phyloP scores from a whole-genome alignment of 2,888 invertebrate genomes.

The Cordilura impudica region DNA sequence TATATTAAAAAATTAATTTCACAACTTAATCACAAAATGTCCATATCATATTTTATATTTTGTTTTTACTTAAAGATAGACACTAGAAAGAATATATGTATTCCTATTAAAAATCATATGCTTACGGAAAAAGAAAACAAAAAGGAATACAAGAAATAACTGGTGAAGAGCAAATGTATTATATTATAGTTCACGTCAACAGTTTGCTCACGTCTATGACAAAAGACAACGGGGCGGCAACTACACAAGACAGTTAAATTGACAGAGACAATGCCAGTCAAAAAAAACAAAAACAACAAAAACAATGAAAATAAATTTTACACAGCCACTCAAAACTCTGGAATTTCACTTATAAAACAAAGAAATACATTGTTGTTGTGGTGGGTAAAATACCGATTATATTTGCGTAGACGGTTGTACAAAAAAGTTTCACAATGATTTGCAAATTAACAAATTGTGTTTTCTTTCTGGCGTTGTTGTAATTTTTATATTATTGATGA shows the following conservation, averaged over 20 bases:
- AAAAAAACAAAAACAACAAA: slow-evolving; percentile 31
- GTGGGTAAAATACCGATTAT: neutral
- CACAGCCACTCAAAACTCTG: slow-evolving; percentile 3
- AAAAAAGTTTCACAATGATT: slow-evolving; percentile 42
- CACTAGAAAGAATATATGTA: neutral
- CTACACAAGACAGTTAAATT: slow-evolving; percentile 45
- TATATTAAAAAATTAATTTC: neutral
- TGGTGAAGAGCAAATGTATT: neutral
- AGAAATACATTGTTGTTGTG: neutral
- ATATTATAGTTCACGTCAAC: slow-evolving; percentile 16
- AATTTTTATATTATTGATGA: neutral
- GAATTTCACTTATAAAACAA: neutral
- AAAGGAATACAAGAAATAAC: neutral
- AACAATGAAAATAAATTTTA: slow-evolving; percentile 37
- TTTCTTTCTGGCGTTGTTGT: neutral
- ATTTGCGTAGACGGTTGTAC: neutral
- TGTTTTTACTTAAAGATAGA: neutral
- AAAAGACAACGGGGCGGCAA: slow-evolving; percentile 5
- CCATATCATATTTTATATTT: neutral
- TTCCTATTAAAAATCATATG: slow-evolving; percentile 21
- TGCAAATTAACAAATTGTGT: neutral
- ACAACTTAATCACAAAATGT: neutral
- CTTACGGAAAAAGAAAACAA: slow-evolving; percentile 5
- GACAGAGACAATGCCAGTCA: slow-evolving; percentile 28
- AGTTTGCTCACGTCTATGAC: slow-evolving; percentile 31